Percentiles rank a stretch among this genome's conserved stretches.
These are phyloP conservation scores for Paramormyrops hopkinsi DNA, from an alignment of 2,797 vertebrate genomes.

Conservation along the genomic window DNA sequence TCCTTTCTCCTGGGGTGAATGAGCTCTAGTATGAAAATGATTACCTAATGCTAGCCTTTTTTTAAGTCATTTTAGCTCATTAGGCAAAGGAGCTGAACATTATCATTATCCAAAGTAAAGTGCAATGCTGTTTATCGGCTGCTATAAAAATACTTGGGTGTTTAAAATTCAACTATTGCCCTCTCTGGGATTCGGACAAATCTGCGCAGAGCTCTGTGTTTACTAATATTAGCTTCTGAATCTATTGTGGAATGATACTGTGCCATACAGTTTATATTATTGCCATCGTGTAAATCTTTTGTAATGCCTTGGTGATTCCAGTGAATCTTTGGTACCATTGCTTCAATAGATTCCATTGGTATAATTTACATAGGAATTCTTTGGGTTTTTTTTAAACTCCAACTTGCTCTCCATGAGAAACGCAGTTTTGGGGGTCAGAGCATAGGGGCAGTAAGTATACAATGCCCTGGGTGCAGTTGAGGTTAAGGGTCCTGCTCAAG, in stretches of 20 bases:
- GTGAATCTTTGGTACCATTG: neutral
- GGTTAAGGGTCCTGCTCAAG: neutral
- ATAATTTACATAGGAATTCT: neutral
- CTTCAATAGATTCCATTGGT: neutral
- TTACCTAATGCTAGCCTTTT: constrained; percentile 47
- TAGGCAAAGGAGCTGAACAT: constrained; percentile 25
- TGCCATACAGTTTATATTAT: neutral
- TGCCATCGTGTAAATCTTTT: neutral
- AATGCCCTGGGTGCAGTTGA: neutral
- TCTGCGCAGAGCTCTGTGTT: neutral
- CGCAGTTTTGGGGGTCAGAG: neutral
- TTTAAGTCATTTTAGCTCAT: constrained; percentile 2
- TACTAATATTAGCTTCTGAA: neutral
- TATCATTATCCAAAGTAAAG: neutral
- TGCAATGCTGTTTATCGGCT: neutral
- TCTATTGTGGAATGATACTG: neutral
- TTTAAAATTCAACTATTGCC: constrained; percentile 6
- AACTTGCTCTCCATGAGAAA: neutral
- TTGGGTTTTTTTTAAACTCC: neutral
- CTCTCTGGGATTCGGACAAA: neutral
- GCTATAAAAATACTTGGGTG: neutral
- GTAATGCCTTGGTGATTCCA: neutral
- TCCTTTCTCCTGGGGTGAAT: constrained; percentile 59
- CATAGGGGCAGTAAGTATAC: neutral
- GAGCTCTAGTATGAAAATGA: constrained; percentile 54